Base-by-base conservation (phyloP, 2,888 invertebrate genomes). In the Cephalotes varians region DNA sequence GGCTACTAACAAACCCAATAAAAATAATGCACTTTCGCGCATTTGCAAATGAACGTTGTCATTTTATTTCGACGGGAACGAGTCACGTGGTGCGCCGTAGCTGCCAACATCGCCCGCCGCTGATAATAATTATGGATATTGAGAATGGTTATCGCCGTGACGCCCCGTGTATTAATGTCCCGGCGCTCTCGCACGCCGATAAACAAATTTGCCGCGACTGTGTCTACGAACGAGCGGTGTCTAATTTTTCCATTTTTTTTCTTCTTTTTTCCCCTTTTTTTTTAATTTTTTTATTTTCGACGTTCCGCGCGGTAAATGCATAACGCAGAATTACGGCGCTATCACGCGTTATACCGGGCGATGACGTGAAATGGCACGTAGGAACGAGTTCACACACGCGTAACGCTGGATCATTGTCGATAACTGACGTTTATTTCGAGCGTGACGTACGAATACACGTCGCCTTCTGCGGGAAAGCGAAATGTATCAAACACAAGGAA, bases 121-220 rank as follows among this genome's bases (percentile, higher is more conserved):
- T 90, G 91, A 91, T 91, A 91, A 93, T 93, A 92, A 93, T 93
- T 93, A 92, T 92, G 92, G 92, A 93, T 92, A 93, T 93, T 90
- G 93, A 93, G 93, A 92, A 91, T 91, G 91, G 91, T 90, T 90
- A 92, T 93, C 92, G 92, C 91, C 49, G 76, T 91, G 93, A 92
- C 91, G 90, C 88, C 83, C 87, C 89, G 90, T 91, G 92, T 90
- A 90, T 93, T 93, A 90, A 92, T 92, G 90, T 90, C 87, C 84
- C 84, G 72, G 81, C 82, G 62, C 82, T 83, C 83, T 58, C 82
- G 79, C 82, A 85, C 54, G 81, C 85, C 87, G 90, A 90, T 92
- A 90, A 92, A 92, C 90, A 92, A 92, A 93, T 92, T 92, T 92
- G 64, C 90, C 85, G 64, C 67, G 82, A 56, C 81, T 60, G 64